These are phyloP conservation scores for Nibea albiflora DNA, from an alignment of 2,113 vertebrate genomes.

Conservation along the genomic window DNA sequence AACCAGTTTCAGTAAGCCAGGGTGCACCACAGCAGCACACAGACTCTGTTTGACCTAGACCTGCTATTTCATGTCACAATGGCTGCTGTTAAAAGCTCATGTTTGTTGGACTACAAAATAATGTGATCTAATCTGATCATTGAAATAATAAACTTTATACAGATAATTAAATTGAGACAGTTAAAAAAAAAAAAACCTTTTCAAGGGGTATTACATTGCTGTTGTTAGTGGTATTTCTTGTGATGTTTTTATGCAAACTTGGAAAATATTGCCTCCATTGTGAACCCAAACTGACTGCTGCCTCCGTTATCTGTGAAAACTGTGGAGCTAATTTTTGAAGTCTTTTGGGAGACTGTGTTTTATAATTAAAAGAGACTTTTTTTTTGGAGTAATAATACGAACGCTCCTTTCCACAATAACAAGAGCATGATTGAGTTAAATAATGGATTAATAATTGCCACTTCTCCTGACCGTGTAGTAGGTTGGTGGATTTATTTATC, in stretches of 20 bases:
- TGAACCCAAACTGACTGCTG: too few relatives aligned
- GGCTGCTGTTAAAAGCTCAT: too few relatives aligned
- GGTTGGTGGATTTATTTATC: not conserved
- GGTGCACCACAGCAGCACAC: too few relatives aligned
- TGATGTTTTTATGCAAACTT: not conserved
- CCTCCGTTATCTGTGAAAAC: not conserved
- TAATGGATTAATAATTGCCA: not conserved
- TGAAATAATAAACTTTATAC: too few relatives aligned
- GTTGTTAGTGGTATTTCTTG: not conserved
- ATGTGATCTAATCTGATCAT: too few relatives aligned
- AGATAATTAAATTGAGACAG: too few relatives aligned
- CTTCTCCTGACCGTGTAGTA: not conserved
- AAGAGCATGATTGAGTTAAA: not conserved
- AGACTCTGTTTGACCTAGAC: too few relatives aligned
- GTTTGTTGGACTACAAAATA: too few relatives aligned
- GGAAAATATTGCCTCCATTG: not conserved
- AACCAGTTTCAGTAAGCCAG: too few relatives aligned
- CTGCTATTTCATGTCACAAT: too few relatives aligned
- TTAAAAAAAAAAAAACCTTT: too few relatives aligned
- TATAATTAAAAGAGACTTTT: not conserved
- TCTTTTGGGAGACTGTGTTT: slow-evolving; percentile 2
- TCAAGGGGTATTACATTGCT: not conserved
- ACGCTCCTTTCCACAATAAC: not conserved
- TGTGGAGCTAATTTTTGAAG: not conserved
- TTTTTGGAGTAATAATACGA: not conserved